Conservation (phyloP, 2,797 vertebrate genomes). For the Smutsia gigantea region DNA sequence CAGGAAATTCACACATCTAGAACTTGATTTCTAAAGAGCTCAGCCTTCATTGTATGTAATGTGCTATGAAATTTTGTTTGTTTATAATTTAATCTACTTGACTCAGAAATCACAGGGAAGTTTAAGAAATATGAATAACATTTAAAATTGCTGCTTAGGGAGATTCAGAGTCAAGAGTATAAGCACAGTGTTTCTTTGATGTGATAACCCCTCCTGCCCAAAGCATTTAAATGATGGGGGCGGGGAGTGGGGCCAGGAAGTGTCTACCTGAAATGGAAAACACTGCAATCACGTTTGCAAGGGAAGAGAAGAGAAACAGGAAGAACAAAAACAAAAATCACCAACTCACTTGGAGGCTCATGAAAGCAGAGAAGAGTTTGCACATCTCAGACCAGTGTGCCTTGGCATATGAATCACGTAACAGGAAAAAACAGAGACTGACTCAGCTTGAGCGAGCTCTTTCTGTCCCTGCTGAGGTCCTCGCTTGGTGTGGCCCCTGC, state of each 20-base stretch:
- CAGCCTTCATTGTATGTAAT: not conserved
- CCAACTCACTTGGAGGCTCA: not conserved
- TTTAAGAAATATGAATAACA: not conserved
- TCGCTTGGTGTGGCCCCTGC: not conserved
- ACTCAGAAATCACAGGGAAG: not conserved
- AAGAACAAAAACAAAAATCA: conserved; percentile 35
- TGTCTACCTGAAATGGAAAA: conserved; percentile 2
- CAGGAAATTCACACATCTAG: not conserved
- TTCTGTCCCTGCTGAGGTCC: not conserved
- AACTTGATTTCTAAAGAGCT: conserved; percentile 12
- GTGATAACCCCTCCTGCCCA: not conserved
- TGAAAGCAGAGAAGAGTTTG: not conserved
- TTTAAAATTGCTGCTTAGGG: not conserved
- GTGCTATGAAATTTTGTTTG: conserved; percentile 23
- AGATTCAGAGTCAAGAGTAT: not conserved
- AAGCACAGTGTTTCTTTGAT: not conserved
- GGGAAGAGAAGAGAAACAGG: not conserved
- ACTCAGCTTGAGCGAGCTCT: not conserved
- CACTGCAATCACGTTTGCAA: not conserved
- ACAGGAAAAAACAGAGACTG: conserved; percentile 62
- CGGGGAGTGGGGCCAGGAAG: too few species aligned
- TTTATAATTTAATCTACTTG: conserved; percentile 43
- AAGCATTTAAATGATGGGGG: not conserved
- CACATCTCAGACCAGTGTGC: not conserved
- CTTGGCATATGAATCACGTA: conserved; percentile 29